Evolutionary conservation across 2,888 invertebrate genomes (phyloP).

Genomic region (Alloplasta piceator): DNA sequence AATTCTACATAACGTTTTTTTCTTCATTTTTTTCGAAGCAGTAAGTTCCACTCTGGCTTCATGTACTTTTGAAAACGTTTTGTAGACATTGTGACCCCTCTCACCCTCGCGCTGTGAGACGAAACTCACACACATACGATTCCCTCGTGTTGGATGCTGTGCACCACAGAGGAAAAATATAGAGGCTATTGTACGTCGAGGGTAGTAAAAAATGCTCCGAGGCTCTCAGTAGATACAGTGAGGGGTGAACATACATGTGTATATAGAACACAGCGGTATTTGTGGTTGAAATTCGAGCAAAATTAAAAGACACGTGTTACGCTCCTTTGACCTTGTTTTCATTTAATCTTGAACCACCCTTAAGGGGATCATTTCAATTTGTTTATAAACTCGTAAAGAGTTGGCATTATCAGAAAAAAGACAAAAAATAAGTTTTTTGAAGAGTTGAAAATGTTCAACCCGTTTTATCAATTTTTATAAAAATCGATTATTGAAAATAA

Average conservation of each 20-base stretch:
- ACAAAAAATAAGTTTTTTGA: background rate
- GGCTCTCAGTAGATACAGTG: conserved; percentile 2
- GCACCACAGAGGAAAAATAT: conserved; percentile 4
- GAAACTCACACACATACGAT: conserved; percentile 6
- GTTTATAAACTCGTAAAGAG: background rate
- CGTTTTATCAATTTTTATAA: no score
- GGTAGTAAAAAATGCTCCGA: background rate
- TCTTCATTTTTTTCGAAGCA: background rate
- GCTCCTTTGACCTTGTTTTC: conserved; percentile 6
- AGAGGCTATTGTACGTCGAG: conserved; percentile 18
- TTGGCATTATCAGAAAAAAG: background rate
- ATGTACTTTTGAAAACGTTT: conserved; percentile 2
- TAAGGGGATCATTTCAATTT: background rate
- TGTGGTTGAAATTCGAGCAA: background rate
- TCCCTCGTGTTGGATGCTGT: conserved; percentile 38
- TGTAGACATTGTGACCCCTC: conserved; percentile 13
- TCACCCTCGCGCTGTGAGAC: background rate
- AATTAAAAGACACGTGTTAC: conserved; percentile 13
- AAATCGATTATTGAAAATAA: no score
- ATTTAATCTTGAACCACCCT: background rate
- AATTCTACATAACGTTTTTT: background rate
- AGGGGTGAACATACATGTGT: background rate
- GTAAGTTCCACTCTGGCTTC: conserved; percentile 22
- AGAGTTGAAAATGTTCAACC: background rate
- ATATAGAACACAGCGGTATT: background rate